Percentiles rank a stretch among this genome's conserved stretches.
Evolutionary conservation across 2,797 vertebrate species (phyloP).

Genomic region (Staurois parvus): DNA sequence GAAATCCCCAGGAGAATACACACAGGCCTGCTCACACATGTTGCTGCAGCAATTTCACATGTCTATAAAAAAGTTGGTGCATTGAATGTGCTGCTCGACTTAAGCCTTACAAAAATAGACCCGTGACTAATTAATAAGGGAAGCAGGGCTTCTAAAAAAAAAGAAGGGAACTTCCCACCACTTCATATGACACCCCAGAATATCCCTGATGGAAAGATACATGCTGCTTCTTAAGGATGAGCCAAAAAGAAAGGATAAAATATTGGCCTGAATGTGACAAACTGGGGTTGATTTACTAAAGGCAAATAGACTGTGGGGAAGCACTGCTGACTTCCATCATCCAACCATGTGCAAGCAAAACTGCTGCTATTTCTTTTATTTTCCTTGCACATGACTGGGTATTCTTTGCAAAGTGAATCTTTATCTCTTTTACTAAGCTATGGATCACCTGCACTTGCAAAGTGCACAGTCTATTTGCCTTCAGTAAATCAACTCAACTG

Average conservation of each 20-base stretch:
- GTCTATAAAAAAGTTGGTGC: conserved; percentile 47
- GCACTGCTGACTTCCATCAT: too few species aligned
- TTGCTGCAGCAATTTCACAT: conserved; percentile 45
- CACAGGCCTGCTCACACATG: conserved; percentile 29
- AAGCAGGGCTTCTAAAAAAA: conserved; percentile 48
- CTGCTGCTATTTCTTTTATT: too few species aligned
- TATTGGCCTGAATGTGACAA: neutral
- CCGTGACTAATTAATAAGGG: conserved; percentile 53
- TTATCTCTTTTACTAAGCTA: too few species aligned
- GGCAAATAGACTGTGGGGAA: too few species aligned
- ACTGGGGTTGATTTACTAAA: too few species aligned
- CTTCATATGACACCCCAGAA: neutral
- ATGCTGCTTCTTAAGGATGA: conserved; percentile 17
- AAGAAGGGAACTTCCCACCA: conserved; percentile 25
- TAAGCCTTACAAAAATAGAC: conserved; percentile 47
- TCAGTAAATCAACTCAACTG: too few species aligned
- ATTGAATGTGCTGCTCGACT: neutral
- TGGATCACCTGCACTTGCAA: too few species aligned
- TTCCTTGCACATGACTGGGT: too few species aligned
- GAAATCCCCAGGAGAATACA: conserved; percentile 32
- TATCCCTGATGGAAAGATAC: neutral
- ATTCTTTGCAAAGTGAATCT: too few species aligned
- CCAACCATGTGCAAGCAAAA: too few species aligned
- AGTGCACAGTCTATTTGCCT: too few species aligned
- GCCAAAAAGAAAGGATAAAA: neutral